Percentiles rank a stretch among this genome's conserved stretches.
phyloP scores from a whole-genome alignment of 2,797 vertebrate species.

The Catharus ustulatus region DNA sequence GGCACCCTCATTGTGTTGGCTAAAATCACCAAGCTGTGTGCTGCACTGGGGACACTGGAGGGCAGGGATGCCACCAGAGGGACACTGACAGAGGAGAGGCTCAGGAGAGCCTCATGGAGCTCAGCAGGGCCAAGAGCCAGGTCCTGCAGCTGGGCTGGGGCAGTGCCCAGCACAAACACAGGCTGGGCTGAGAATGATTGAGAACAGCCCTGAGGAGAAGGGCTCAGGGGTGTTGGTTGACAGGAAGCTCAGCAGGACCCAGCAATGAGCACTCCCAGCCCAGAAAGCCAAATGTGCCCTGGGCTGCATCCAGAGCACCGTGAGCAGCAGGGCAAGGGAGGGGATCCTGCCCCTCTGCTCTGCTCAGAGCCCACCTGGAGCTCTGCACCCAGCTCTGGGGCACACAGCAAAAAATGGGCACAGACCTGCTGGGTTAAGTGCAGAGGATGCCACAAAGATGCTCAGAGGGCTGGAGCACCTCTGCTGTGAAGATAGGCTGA shows the following conservation, averaged over 20 bases:
- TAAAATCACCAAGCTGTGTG: no score
- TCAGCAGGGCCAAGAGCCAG: background rate
- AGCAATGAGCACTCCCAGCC: no score
- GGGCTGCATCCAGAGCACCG: background rate
- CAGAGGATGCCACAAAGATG: background rate
- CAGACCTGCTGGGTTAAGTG: fast-evolving
- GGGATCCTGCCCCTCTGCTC: background rate
- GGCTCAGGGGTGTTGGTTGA: background rate
- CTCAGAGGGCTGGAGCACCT: background rate
- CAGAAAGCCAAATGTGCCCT: background rate
- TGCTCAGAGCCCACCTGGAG: background rate
- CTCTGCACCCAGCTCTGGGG: background rate
- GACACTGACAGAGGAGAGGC: background rate
- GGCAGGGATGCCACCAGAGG: background rate
- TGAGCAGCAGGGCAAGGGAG: background rate
- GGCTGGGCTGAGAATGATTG: background rate
- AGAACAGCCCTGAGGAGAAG: background rate
- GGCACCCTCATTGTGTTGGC: no score
- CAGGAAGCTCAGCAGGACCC: background rate
- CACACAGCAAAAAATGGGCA: background rate
- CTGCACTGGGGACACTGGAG: no score
- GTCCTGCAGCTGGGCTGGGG: background rate
- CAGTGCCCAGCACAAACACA: background rate
- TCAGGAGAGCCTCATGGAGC: fast-evolving
- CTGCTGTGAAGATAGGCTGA: background rate